Conservation (phyloP, 35 echinoderm and acorn worm species). For the Lytechinus pictus region DNA sequence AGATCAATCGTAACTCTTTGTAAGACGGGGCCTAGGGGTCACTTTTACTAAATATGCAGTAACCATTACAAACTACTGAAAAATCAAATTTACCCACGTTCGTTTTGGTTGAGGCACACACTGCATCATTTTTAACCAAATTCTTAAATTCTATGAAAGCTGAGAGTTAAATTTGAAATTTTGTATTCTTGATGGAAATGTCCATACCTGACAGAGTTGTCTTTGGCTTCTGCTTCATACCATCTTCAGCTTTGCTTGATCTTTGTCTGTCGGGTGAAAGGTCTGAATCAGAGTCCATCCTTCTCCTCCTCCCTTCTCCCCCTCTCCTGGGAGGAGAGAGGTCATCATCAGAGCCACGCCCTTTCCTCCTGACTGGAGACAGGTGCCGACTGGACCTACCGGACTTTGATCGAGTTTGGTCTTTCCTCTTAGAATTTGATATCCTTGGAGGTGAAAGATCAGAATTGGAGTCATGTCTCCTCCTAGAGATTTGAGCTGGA, state of each 20-base stretch:
- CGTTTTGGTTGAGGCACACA: too few species aligned
- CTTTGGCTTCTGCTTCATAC: constrained; percentile 28
- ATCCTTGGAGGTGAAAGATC: constrained; percentile 79
- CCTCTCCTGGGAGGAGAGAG: constrained; percentile 75
- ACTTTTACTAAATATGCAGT: too few species aligned
- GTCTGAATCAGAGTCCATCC: constrained; percentile 37
- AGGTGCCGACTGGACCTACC: constrained; percentile 45
- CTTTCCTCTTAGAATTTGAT: constrained; percentile 49
- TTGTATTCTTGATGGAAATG: background rate
- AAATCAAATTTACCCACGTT: too few species aligned
- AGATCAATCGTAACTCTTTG: too few species aligned
- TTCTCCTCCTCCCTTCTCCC: background rate
- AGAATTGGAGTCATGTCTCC: constrained; percentile 60
- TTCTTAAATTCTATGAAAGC: too few species aligned
- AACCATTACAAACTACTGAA: too few species aligned
- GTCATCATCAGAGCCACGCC: constrained; percentile 59
- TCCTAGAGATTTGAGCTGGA: background rate
- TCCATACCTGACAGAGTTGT: constrained; percentile 73
- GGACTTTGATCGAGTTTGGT: constrained; percentile 61
- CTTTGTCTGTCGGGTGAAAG: constrained; percentile 32
- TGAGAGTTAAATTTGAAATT: background rate
- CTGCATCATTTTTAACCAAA: too few species aligned
- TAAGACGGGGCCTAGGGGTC: too few species aligned
- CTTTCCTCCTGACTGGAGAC: constrained; percentile 59
- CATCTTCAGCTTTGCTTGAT: background rate